phyloP scores from a whole-genome alignment of 2,113 vertebrate species.

The Edolisoma coerulescens region DNA sequence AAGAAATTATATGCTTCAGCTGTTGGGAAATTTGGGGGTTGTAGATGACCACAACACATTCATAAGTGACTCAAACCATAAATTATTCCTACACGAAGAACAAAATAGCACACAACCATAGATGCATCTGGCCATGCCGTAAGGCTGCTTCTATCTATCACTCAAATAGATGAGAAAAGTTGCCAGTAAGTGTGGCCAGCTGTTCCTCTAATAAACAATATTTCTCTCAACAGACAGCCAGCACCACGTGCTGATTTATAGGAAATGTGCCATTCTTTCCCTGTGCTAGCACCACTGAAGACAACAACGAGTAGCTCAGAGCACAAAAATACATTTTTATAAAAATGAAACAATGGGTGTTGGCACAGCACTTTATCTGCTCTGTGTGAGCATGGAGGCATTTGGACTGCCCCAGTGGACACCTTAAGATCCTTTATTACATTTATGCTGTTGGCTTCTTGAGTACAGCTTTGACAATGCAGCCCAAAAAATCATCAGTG shows the following conservation, averaged over 20 bases:
- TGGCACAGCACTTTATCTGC: background rate
- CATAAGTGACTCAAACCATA: background rate
- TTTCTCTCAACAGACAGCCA: conserved; percentile 15
- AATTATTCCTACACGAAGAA: background rate
- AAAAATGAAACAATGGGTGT: background rate
- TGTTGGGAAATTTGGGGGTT: background rate
- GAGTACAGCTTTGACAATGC: background rate
- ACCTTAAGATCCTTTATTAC: background rate
- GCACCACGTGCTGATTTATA: background rate
- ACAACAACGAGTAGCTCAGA: background rate
- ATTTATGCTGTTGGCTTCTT: background rate
- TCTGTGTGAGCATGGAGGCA: background rate
- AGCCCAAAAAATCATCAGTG: background rate
- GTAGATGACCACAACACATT: background rate
- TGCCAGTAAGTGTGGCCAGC: background rate
- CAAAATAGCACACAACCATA: background rate
- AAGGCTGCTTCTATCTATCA: background rate
- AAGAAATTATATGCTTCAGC: background rate
- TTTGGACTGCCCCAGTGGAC: background rate
- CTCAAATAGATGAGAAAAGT: background rate
- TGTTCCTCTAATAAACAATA: conserved; percentile 5
- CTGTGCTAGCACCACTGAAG: background rate
- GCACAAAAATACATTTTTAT: background rate
- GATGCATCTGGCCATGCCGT: background rate
- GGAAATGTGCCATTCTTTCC: background rate